A percentile compares a stretch with the other conserved stretches of the same genome.
Evolutionary conservation across 2,797 vertebrate genomes (phyloP).

Genomic region (Enteromius viviparus): DNA sequence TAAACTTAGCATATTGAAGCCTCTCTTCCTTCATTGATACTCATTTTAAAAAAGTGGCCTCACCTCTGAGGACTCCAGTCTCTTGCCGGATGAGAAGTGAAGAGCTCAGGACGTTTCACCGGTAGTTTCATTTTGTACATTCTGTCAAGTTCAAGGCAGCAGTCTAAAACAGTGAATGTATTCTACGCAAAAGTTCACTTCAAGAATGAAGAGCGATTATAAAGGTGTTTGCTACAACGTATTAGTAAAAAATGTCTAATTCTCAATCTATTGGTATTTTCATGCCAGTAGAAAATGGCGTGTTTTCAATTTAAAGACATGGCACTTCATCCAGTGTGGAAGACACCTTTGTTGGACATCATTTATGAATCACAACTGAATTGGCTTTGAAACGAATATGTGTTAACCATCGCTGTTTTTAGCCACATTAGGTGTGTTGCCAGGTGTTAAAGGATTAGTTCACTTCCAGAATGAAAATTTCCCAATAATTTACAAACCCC

Average conservation of each 20-base stretch:
- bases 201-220: background rate
- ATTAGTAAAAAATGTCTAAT: background rate
- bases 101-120: background rate
- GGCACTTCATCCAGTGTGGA: background rate
- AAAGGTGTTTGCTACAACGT: background rate
- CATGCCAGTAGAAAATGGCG: background rate
- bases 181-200: background rate
- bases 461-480: background rate
- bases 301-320: background rate
- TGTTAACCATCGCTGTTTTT: background rate
- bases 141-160: background rate
- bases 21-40: background rate
- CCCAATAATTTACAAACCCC: background rate
- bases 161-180: background rate
- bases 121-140: background rate
- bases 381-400: background rate
- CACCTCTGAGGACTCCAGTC: background rate
- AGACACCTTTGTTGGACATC: background rate
- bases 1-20: background rate
- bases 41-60: background rate
- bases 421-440: background rate
- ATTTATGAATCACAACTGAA: background rate
- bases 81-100: background rate
- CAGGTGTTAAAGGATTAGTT: background rate
- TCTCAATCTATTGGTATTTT: no score